Base-by-base conservation (phyloP, 2,113 vertebrate genomes). In the Numenius arquata region DNA sequence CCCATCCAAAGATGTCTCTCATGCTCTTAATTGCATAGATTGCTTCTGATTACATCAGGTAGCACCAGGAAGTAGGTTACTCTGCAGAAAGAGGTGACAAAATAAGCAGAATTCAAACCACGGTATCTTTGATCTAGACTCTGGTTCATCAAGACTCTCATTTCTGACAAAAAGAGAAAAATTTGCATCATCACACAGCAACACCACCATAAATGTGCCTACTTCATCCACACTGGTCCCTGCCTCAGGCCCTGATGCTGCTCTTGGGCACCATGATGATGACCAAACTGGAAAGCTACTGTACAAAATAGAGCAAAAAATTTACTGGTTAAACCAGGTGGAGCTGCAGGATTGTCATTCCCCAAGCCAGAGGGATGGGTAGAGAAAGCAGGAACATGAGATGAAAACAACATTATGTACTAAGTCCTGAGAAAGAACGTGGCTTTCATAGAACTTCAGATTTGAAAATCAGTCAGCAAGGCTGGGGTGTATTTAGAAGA, bases 1-100 rank as follows among this genome's bases (percentile, higher is more conserved):
- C 63, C 77, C 63, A 58, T 89, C 84, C 85, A 83, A 95, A 95
- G 68, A 6, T 66, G 62, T 95, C 43, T 97, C 58, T 73, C 41
- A 56, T 38, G 45, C 86, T 92, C 74, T 89, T 97, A 96, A 96
- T 96, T 93, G 94, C 91, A 93, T 63, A 88, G 58, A 83, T 81
- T 90, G 86, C 73, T 81, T 87, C 86, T 89, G 70, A 92, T 92
- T 92, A 76, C 50, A 76, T 22, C 55, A 79, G 70, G 59, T 73
- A 91, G 87, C 89, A 91, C 41, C 45, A 89, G 68, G 66, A 97
- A 94, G 58, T 95, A 96, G 96, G 93, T 96, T 95, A 95, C 62
- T 88, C 90, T 79, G 77, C 86, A 92, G 92, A 58, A 72, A 43
- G 41, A 85, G 66, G 84, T 85, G 89, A 92, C 83, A 95, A 94